Percentiles rank a stretch among this genome's conserved stretches.
phyloP scores from a whole-genome alignment of 2,888 invertebrate species.

The Sesia bembeciformis region DNA sequence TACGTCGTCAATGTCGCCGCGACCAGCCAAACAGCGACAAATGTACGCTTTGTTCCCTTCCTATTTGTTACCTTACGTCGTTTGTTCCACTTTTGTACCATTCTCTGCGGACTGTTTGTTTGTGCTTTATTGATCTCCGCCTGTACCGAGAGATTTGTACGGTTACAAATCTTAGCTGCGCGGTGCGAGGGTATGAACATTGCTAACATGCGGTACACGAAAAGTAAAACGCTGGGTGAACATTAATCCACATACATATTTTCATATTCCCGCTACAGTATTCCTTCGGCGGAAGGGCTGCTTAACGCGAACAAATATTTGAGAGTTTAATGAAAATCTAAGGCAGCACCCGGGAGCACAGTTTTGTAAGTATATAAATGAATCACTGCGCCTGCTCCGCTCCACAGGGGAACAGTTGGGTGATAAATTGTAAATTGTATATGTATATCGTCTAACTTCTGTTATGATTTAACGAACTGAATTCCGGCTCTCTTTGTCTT shows the following conservation, averaged over 20 bases:
- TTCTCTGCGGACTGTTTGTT: conserved; percentile 32
- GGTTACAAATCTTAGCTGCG: conserved; percentile 14
- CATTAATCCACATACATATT: conserved; percentile 51
- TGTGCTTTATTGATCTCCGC: conserved; percentile 37
- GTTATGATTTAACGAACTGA: conserved; percentile 64
- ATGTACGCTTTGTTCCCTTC: conserved; percentile 15
- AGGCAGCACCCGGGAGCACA: conserved; percentile 35
- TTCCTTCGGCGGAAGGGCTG: conserved; percentile 38
- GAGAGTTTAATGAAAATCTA: conserved; percentile 65
- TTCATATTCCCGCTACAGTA: conserved; percentile 47
- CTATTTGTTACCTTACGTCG: conserved; percentile 11
- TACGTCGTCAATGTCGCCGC: conserved; percentile 18
- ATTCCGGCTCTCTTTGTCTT: conserved; percentile 42
- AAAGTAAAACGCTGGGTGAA: conserved; percentile 25
- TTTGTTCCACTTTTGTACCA: conserved; percentile 7
- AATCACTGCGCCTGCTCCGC: conserved; percentile 46
- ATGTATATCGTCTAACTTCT: conserved; percentile 52
- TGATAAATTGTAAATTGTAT: conserved; percentile 65
- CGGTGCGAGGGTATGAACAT: conserved; percentile 28
- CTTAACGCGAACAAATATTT: conserved; percentile 57
- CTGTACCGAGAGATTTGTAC: conserved; percentile 10
- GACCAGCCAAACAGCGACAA: conserved; percentile 30
- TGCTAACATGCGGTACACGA: conserved; percentile 35
- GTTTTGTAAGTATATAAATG: conserved; percentile 50
- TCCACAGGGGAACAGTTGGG: conserved; percentile 38